Conservation (phyloP, 2,888 invertebrate species). For the Pandemis corylana region DNA sequence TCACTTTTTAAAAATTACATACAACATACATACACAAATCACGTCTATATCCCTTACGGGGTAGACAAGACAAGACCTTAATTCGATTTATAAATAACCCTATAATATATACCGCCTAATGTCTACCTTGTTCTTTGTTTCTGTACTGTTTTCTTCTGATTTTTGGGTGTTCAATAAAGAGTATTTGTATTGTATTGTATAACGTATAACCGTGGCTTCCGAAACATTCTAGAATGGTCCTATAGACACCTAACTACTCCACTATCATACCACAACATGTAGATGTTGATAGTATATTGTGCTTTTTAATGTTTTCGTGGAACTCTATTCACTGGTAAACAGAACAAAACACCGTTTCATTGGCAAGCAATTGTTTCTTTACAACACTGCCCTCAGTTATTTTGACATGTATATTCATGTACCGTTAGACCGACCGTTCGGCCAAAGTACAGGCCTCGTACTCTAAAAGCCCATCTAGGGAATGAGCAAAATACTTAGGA, state of each 20-base stretch:
- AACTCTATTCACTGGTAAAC: not conserved
- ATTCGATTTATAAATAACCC: too few species aligned
- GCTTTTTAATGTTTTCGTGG: constrained; percentile 4
- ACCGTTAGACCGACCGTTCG: too few species aligned
- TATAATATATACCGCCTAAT: not conserved
- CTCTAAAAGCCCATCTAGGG: not conserved
- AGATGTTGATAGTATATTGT: constrained; percentile 13
- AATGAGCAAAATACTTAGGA: too few species aligned
- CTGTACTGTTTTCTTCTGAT: not conserved
- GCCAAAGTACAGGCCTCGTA: too few species aligned
- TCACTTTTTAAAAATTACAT: too few species aligned
- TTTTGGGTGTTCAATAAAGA: not conserved
- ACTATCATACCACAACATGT: not conserved
- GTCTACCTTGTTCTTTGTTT: not conserved
- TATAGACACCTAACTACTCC: too few species aligned
- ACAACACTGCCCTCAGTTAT: not conserved
- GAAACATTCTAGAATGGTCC: too few species aligned
- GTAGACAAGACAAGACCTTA: too few species aligned
- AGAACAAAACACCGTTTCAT: constrained; percentile 16
- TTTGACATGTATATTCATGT: not conserved
- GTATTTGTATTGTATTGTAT: not conserved
- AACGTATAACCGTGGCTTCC: too few species aligned
- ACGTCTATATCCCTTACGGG: too few species aligned
- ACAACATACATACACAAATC: too few species aligned
- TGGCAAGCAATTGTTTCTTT: constrained; percentile 17